A percentile compares a stretch with the other conserved stretches of the same genome.
These are phyloP conservation scores for Lasioglossum zephyrum DNA, from an alignment of 2,888 invertebrate genomes.

Conservation along the genomic window DNA sequence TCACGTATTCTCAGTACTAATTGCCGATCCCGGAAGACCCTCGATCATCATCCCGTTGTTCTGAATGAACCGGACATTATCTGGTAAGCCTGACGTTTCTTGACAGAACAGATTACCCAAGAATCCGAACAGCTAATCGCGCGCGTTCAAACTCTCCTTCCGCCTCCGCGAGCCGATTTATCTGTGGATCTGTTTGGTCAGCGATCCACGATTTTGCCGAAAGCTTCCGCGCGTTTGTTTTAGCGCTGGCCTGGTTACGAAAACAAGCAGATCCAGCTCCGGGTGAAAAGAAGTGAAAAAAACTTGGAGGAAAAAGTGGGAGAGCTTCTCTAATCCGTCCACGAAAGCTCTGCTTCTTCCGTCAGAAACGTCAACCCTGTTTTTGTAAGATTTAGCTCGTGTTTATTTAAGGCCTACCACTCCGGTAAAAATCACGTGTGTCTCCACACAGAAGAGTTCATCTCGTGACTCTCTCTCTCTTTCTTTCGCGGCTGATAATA, in stretches of 20 bases:
- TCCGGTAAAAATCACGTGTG: conserved; percentile 60
- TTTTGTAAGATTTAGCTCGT: conserved; percentile 51
- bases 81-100: conserved; percentile 7
- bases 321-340: conserved; percentile 18
- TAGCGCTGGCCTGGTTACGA: neutral
- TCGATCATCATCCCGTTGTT: neutral
- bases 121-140: conserved; percentile 30
- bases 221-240: conserved; percentile 6
- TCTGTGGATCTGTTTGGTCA: conserved; percentile 23
- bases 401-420: conserved; percentile 62
- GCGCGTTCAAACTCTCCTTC: neutral
- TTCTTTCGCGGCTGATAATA: conserved; percentile 56
- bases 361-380: conserved; percentile 40
- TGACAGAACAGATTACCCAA: conserved; percentile 30
- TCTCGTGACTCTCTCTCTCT: conserved; percentile 36
- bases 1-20: conserved; percentile 60
- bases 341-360: conserved; percentile 36
- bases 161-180: conserved; percentile 18
- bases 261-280: conserved; percentile 21
- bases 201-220: conserved; percentile 10
- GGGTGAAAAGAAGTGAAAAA: neutral
- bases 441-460: conserved; percentile 60
- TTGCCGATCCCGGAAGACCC: conserved; percentile 53
- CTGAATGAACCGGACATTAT: conserved; percentile 29
- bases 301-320: neutral